phyloP scores from a whole-genome alignment of 1,140 invertebrate species.

The Conus ventricosus region DNA sequence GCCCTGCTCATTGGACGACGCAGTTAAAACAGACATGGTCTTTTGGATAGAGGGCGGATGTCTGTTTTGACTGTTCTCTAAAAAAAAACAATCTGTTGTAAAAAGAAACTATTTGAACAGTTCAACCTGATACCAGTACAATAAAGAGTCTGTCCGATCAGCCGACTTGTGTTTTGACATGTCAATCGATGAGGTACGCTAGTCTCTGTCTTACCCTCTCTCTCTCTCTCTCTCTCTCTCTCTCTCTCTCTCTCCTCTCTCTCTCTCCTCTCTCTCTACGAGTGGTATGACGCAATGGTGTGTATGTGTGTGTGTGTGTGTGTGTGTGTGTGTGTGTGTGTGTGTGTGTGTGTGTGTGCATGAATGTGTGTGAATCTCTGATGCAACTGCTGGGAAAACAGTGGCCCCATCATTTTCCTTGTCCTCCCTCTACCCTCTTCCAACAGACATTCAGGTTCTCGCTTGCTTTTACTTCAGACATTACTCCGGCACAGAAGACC shows the following conservation, averaged over 20 bases:
- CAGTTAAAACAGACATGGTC: conserved; percentile 13
- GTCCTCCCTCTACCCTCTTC: no score
- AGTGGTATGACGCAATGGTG: no score
- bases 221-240: neutral
- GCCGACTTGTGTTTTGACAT: neutral
- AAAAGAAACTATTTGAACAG: neutral
- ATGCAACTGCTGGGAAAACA: no score
- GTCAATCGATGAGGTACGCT: neutral
- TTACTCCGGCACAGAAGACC: no score
- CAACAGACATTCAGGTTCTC: no score
- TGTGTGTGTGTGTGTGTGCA: neutral
- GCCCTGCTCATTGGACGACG: conserved; percentile 21
- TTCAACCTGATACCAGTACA: conserved; percentile 25
- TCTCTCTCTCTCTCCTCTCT: no score
- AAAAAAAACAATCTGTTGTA: neutral
- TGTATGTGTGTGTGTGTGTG: neutral
- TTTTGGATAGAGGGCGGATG: neutral
- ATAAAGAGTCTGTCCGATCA: conserved; percentile 29
- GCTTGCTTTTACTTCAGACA: no score
- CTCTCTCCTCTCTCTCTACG: no score
- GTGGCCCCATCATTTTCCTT: no score
- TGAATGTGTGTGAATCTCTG: neutral
- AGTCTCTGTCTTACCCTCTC: neutral
- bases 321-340: neutral
- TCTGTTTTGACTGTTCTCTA: conserved; percentile 20